These are phyloP conservation scores for Palythoa caribaeorum DNA, from an alignment of 92 coral and sea anemone species.

Conservation along the genomic window DNA sequence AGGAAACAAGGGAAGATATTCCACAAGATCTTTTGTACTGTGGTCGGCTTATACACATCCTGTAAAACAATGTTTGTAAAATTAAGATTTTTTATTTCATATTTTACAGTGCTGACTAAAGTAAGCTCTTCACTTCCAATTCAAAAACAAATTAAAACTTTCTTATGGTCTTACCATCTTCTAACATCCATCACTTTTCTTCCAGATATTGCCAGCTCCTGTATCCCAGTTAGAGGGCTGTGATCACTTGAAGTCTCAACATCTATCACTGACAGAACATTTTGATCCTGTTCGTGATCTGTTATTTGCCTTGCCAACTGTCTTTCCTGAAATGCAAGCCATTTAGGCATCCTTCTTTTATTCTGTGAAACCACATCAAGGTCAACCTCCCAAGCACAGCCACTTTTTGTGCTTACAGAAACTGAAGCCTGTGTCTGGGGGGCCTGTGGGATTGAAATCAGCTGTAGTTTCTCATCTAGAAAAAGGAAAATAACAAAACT, in stretches of 20 bases:
- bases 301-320: neutral
- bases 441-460: neutral
- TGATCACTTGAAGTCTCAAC: neutral
- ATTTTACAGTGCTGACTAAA: too few species aligned
- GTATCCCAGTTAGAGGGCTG: constrained; percentile 33
- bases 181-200: constrained; percentile 80
- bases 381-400: constrained; percentile 85
- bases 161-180: constrained; percentile 64
- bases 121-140: too few species aligned
- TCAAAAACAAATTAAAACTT: too few species aligned
- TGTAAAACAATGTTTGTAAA: neutral
- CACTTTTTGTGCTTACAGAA: neutral
- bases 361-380: constrained; percentile 64
- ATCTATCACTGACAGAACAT: neutral
- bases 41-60: constrained; percentile 85
- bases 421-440: neutral
- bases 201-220: constrained; percentile 58
- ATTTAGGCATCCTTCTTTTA: constrained; percentile 49
- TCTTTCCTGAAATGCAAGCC: neutral
- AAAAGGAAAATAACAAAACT: neutral
- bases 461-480: constrained; percentile 5
- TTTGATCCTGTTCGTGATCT: neutral
- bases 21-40: constrained; percentile 86
- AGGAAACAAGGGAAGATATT: constrained; percentile 77
- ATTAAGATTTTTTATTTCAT: neutral